Evolutionary conservation across 2,888 invertebrate genomes (phyloP).

Genomic region (Blastobasis adustella): DNA sequence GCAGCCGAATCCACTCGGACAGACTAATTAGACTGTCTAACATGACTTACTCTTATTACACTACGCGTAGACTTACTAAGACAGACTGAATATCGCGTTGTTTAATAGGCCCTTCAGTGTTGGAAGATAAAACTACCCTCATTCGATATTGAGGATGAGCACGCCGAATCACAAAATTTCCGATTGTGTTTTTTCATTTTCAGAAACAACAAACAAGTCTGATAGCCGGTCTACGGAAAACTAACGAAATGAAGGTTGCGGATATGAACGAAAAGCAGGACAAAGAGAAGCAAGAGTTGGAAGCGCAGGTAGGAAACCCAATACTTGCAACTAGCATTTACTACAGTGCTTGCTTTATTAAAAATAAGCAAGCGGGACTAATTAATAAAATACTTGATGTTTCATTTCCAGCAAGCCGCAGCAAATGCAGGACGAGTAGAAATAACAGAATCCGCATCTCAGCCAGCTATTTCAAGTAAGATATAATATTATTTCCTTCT

Average conservation of each 20-base stretch:
- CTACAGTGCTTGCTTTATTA: too few relatives aligned
- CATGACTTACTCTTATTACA: too few relatives aligned
- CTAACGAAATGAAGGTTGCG: constrained; percentile 81
- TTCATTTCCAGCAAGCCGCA: constrained; percentile 31
- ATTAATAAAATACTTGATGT: background rate
- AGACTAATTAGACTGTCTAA: too few relatives aligned
- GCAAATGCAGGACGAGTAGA: constrained; percentile 51
- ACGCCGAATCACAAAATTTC: too few relatives aligned
- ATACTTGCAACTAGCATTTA: too few relatives aligned
- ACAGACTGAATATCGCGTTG: too few relatives aligned
- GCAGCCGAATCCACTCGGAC: too few relatives aligned
- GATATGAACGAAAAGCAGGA: constrained; percentile 78
- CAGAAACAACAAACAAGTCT: constrained; percentile 96
- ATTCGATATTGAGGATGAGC: too few relatives aligned
- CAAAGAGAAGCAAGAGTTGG: constrained; percentile 68
- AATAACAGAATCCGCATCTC: constrained; percentile 63
- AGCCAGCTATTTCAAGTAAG: constrained; percentile 64
- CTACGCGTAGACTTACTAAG: too few relatives aligned
- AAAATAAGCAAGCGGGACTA: too few relatives aligned
- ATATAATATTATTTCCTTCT: constrained; percentile 1
- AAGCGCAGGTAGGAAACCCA: constrained; percentile 40
- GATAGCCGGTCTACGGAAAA: constrained; percentile 91
- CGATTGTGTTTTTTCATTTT: constrained; percentile 15
- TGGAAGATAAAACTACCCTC: too few relatives aligned
- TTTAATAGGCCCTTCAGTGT: too few relatives aligned